A percentile compares a stretch with the other conserved stretches of the same genome.
Evolutionary conservation across 2,113 vertebrate species (phyloP).

Genomic region (Macrotis lagotis): DNA sequence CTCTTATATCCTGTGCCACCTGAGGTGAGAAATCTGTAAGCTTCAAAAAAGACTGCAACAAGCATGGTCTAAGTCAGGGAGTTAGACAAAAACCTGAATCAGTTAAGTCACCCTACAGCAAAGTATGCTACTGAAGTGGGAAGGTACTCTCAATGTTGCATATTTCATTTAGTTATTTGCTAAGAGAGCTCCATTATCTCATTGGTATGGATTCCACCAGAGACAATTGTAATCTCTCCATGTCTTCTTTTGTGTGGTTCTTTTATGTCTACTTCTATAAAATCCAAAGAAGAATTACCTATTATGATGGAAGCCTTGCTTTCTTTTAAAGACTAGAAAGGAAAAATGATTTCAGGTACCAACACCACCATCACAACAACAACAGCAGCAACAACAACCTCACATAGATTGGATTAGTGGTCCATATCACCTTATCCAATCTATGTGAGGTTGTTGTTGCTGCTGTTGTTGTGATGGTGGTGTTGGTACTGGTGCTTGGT

Average conservation of each 20-base stretch:
- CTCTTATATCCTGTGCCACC: background rate
- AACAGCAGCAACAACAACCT: too few species aligned
- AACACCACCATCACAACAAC: background rate
- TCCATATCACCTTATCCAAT: too few species aligned
- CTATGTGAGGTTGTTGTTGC: background rate
- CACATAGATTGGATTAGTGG: background rate
- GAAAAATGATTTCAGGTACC: background rate
- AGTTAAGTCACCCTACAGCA: background rate
- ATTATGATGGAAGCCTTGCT: background rate
- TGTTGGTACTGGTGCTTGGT: background rate
- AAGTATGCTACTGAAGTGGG: background rate
- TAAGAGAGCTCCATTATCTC: background rate
- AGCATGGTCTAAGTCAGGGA: background rate
- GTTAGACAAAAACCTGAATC: background rate
- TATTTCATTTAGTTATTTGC: background rate
- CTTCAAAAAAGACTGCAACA: background rate
- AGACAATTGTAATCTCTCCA: background rate
- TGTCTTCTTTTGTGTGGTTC: background rate
- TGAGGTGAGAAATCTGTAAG: background rate
- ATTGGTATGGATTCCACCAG: background rate
- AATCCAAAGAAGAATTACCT: background rate
- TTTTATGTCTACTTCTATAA: background rate
- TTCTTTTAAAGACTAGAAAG: too few species aligned
- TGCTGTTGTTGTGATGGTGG: background rate
- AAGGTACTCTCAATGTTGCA: background rate